Percentiles rank a stretch among this genome's conserved stretches.
phyloP scores from a whole-genome alignment of 2,888 invertebrate species.

The Creontiades dilutus region DNA sequence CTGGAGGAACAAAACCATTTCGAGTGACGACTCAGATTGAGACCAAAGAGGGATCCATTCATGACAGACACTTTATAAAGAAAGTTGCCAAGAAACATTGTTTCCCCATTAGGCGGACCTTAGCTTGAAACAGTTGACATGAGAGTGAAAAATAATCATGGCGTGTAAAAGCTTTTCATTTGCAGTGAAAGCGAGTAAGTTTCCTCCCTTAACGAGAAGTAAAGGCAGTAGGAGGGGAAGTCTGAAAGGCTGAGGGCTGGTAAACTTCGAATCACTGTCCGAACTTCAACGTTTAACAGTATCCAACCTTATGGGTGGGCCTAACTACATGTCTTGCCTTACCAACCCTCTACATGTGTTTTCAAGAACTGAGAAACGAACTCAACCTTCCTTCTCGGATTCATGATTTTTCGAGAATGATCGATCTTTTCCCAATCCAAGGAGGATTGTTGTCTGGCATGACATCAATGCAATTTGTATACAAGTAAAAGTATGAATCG shows the following conservation, averaged over 20 bases:
- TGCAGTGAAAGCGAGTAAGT: conserved; percentile 54
- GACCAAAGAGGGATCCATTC: conserved; percentile 31
- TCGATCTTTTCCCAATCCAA: no score
- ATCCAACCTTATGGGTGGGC: not conserved
- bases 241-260: not conserved
- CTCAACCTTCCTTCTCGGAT: no score
- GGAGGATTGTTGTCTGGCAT: no score
- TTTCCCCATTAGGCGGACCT: conserved; percentile 53
- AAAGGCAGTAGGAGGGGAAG: conserved; percentile 29
- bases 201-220: conserved; percentile 30
- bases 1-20: conserved; percentile 52
- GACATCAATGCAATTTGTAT: no score
- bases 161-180: conserved; percentile 69
- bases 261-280: conserved; percentile 15
- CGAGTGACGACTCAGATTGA: conserved; percentile 10
- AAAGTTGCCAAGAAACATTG: conserved; percentile 63
- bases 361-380: no score
- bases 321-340: not conserved
- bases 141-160: conserved; percentile 65
- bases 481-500: no score
- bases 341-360: not conserved
- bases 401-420: no score
- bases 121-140: conserved; percentile 59
- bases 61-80: conserved; percentile 58
- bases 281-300: not conserved